Base-by-base conservation (phyloP, 2,797 vertebrate genomes). In the Valencia hispanica region DNA sequence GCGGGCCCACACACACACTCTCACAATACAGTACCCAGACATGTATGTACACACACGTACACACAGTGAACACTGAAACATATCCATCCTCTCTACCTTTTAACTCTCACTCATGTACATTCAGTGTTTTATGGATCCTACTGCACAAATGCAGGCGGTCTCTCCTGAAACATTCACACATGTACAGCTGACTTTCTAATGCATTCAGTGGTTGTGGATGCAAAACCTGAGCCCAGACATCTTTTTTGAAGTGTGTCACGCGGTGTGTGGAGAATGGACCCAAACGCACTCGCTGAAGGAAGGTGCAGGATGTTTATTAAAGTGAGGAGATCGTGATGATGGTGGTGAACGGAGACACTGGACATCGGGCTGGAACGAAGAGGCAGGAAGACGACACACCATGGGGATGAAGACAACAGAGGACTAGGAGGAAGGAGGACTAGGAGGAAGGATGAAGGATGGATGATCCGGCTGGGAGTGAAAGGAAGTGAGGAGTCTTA, bases 1-100 rank as follows among this genome's bases (percentile, higher is more conserved):
- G 90, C 85, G 71, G 93, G 92, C 93, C 93, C 93, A 93, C 92
- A 91, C 93, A 92, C 88, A 89, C 59, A 80, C 86, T 85, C 79
- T 78, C 76, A 80, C 76, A 43, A 61, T 74, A 83, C 80, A 78
- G 83, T 84, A 79, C 73, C 82, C 73, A 88, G 83, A 88, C 79
- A 79, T 82, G 82, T 75, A 87, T 77, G 66, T 83, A 88, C 83
- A 88, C 79, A 83, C 80, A 84, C 61, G 85, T 73, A 61, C 68
- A 74, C 63, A 75, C 36, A 65, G 69, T 85, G 73, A 73, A 75
- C 79, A 71, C 68, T 80, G 59, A 84, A 89, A 88, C 89, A 82
- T 90, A 87, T 81, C 87, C 87, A 87, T 79, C 77, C 73, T 75
- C 79, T 91, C 85, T 92, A 91, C 85, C 87, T 91, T 91, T 90